Base-by-base conservation (phyloP, 1,140 invertebrate species). In the Tetramorium parvispinum region DNA sequence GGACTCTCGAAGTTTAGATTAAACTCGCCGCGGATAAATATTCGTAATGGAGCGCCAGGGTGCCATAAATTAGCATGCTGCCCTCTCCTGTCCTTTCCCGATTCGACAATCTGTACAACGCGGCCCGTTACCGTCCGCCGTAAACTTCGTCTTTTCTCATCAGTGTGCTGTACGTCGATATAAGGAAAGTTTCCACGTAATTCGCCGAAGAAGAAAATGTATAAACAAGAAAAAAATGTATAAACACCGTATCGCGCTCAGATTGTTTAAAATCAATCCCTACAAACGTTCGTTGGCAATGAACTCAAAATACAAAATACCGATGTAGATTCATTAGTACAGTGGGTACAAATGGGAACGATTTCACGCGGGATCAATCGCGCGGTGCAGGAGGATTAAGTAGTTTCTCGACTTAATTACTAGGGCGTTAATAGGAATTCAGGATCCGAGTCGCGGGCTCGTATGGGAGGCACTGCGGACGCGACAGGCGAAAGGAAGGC, bases 21-120 rank as follows among this genome's bases (percentile, higher is more conserved):
- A 95, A 95, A 95, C 94, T 94, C 94, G 92, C 93, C 92, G 91
- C 92, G 94, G 93, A 95, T 95, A 95, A 95, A 95, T 95, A 95
- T 95, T 95, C 94, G 94, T 95, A 95, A 95, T 95, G 93, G 95
- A 95, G 93, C 95, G 92, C 94, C 94, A 91, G 95, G 94, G 95
- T 95, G 94, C 94, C 88, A 95, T 95, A 95, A 95, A 95, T 95
- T 95, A 95, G 94, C 92, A 95, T 95, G 94, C 85, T 91, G 87
- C 90, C 85, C 89, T 87, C 90, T 89, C 87, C 81, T 89, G 89
- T 91, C 85, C 89, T 91, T 91, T 90, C 90, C 63, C 90, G 90
- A 91, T 91, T 91, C 87, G 90, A 91, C 90, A 91, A 91, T 91
- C 90, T 89, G 79, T 91, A 88, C 83, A 86, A 51, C 65, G 70